A percentile compares a stretch with the other conserved stretches of the same genome.
phyloP scores from a whole-genome alignment of 1,140 invertebrate species.

The Hyphantria cunea region DNA sequence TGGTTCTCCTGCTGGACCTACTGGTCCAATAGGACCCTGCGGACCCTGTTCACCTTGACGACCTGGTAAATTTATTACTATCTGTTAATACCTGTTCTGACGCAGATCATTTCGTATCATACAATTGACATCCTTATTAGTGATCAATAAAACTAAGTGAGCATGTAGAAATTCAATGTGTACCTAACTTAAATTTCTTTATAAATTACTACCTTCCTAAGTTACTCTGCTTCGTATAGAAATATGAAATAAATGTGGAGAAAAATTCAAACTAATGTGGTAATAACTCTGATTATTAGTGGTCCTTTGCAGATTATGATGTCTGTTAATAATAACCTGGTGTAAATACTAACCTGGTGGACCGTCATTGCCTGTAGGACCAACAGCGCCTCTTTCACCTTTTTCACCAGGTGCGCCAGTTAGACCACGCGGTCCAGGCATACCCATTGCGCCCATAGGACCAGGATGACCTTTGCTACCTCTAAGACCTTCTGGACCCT shows the following conservation, averaged over 20 bases:
- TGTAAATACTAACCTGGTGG: slow-evolving; percentile 83
- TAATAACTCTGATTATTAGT: no score
- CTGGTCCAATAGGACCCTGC: slow-evolving; percentile 86
- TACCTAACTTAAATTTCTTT: no score
- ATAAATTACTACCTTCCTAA: no score
- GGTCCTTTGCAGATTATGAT: no score
- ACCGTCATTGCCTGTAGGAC: slow-evolving; percentile 85
- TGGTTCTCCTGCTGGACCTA: slow-evolving; percentile 89
- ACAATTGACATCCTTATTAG: no score
- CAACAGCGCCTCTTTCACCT: slow-evolving; percentile 86
- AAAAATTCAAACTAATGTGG: no score
- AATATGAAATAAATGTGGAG: no score
- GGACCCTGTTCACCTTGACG: slow-evolving; percentile 87
- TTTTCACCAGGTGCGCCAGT: slow-evolving; percentile 86
- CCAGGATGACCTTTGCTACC: slow-evolving; percentile 90
- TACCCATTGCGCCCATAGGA: slow-evolving; percentile 86
- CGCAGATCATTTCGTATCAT: no score
- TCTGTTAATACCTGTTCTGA: no score
- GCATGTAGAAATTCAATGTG: not conserved
- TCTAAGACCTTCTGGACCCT: slow-evolving; percentile 86
- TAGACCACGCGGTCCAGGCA: slow-evolving; percentile 86
- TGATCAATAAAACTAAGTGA: not conserved
- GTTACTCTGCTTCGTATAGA: no score
- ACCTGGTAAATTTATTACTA: slow-evolving; percentile 56
- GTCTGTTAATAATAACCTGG: no score